Evolutionary conservation across 2,797 vertebrate species (phyloP), one percentile per base, ranked within the genome.

Genomic region (Chaetodon trifasciatus): DNA sequence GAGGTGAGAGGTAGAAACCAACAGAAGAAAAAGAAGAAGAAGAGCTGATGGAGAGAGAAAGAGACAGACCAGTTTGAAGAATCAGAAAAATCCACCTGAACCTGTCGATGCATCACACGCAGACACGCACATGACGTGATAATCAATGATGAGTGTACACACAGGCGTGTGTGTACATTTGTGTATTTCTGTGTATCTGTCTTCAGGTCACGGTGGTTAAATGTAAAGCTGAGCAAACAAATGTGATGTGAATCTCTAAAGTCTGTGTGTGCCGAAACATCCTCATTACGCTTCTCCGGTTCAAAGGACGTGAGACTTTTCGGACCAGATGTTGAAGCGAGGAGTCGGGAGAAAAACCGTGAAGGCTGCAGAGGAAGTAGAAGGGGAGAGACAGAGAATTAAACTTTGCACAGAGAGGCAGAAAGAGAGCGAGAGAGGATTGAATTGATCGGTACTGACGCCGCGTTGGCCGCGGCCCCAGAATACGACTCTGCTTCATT

Each of bases 71-170:
- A 52, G 74, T 37, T 37, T 0, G 46, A 47, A 39, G 42, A 17
- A 58, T 73, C 50, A 50, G 66, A 74, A 70, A 74, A 55, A 81
- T 39, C 21, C 4, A 6, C 19, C 10, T 1, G 2, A 63, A 44
- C 40, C n/a, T 60, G 67, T 75, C 63, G 11, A 80, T 78, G 55
- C 50, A 1, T 79, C 79, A 68, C 35, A 7, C 5, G 46, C 50
- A 49, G 16, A 87, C 83, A 73, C 56, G 24, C 42, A 75, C 86
- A 69, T 69, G 81, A 89, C 89, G 81, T 57, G 77, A 76, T 86
- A 32, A 84, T 92, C 79, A 74, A 77, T 81, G 74, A 49, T 37
- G 69, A 24, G 72, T 35, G 72, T 13, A 11, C 42, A 32, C 0
- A 32, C 16, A 3, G 15, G 39, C 4, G 40, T 56, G 61, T 46